A percentile compares a stretch with the other conserved stretches of the same genome.
These are phyloP conservation scores for Sinohyriopsis cumingii DNA, from an alignment of 2,888 invertebrate species.

Conservation along the genomic window DNA sequence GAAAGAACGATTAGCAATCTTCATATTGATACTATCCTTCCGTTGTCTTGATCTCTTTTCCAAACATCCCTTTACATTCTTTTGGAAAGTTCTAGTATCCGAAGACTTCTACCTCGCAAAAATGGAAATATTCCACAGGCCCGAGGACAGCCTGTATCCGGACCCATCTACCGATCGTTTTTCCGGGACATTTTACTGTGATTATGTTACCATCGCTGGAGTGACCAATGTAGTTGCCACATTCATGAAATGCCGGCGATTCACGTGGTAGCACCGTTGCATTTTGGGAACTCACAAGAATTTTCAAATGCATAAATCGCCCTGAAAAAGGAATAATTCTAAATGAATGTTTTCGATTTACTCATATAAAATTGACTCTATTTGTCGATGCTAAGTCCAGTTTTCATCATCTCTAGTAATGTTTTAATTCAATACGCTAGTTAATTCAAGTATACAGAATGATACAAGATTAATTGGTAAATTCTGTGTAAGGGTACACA, in stretches of 20 bases:
- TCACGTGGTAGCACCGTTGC: conserved; percentile 15
- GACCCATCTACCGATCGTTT: conserved; percentile 21
- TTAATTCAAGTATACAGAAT: no score
- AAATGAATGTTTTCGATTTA: no score
- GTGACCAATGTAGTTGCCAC: conserved; percentile 23
- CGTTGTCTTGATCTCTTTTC: no score
- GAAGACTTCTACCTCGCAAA: conserved; percentile 28
- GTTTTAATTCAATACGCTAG: no score
- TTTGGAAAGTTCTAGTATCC: conserved; percentile 11
- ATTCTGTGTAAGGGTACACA: no score
- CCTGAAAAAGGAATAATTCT: conserved; percentile 1
- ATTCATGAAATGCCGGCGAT: conserved; percentile 13
- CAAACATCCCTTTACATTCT: not conserved
- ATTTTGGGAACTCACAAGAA: conserved; percentile 17
- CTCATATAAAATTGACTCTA: no score
- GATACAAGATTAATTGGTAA: no score
- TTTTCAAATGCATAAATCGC: conserved; percentile 17
- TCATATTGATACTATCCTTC: no score
- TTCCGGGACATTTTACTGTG: conserved; percentile 20
- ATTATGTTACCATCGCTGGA: conserved; percentile 25
- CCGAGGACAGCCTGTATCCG: conserved; percentile 15
- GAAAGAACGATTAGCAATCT: no score
- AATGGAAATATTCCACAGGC: conserved; percentile 12
- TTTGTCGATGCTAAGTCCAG: no score
- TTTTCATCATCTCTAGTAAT: no score